Conservation (phyloP, 2,888 invertebrate species). For the Phoronis australis region DNA sequence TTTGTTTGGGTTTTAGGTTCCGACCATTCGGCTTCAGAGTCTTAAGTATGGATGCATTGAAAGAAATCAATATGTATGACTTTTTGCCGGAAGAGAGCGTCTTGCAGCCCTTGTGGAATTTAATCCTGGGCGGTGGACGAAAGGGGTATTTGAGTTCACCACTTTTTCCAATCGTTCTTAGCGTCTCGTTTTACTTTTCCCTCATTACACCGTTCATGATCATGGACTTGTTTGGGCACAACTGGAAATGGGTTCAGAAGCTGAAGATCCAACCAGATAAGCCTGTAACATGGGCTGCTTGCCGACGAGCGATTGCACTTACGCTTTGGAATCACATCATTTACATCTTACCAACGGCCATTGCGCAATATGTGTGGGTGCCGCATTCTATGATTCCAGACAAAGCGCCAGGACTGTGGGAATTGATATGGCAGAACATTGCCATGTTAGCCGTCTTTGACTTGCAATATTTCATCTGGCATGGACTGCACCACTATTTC, state of each 20-base stretch:
- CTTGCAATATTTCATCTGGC: conserved; percentile 54
- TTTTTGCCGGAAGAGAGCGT: too few relatives aligned
- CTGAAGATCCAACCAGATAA: conserved; percentile 47
- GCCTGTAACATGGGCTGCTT: conserved; percentile 32
- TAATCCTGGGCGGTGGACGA: conserved; percentile 32
- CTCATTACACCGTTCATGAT: conserved; percentile 52
- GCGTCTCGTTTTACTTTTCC: conserved; percentile 52
- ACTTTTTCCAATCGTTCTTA: conserved; percentile 53
- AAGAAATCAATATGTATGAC: too few relatives aligned
- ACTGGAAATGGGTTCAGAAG: conserved; percentile 45
- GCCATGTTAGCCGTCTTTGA: conserved; percentile 52
- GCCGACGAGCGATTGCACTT: conserved; percentile 33
- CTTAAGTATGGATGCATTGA: too few relatives aligned
- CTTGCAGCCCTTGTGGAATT: conserved; percentile 52
- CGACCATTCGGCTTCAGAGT: too few relatives aligned
- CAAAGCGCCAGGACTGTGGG: conserved; percentile 48
- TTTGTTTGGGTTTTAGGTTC: too few relatives aligned
- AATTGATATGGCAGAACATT: conserved; percentile 47
- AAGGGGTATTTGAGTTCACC: conserved; percentile 52
- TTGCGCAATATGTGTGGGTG: conserved; percentile 54
- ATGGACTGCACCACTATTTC: conserved; percentile 50
- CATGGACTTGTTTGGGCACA: conserved; percentile 46
- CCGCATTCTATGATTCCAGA: conserved; percentile 49
- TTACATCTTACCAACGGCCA: conserved; percentile 52
- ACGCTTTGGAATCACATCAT: conserved; percentile 50